Conservation (phyloP, 2,113 vertebrate species). For the Vidua macroura region DNA sequence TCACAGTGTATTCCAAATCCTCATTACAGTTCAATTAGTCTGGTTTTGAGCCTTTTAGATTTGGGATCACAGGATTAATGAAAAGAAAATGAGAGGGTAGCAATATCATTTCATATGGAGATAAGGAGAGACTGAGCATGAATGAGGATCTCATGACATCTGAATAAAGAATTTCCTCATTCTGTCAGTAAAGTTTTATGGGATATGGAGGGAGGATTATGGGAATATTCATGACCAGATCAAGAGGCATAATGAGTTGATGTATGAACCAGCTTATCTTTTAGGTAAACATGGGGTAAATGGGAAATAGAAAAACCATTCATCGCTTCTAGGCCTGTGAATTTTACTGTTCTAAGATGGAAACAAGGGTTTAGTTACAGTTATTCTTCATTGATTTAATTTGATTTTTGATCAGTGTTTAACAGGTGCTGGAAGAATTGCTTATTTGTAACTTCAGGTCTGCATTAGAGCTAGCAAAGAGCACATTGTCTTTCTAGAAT, state of each 20-base stretch:
- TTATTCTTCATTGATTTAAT: conserved; percentile 26
- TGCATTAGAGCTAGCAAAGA: neutral
- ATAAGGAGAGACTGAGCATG: conserved; percentile 80
- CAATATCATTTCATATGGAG: conserved; percentile 87
- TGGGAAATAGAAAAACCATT: conserved; percentile 68
- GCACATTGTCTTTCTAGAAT: neutral
- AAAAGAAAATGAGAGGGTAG: conserved; percentile 74
- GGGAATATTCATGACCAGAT: conserved; percentile 95
- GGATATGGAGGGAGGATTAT: conserved; percentile 87
- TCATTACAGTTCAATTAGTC: conserved; percentile 91
- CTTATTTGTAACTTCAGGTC: neutral
- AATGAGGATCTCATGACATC: conserved; percentile 72
- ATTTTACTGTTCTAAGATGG: conserved; percentile 21
- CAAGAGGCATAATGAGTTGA: conserved; percentile 85
- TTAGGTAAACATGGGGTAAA: conserved; percentile 89
- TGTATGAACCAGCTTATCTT: conserved; percentile 91
- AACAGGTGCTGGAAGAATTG: neutral
- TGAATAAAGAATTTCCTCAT: conserved; percentile 66
- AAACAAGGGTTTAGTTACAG: conserved; percentile 40
- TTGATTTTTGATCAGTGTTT: neutral
- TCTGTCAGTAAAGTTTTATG: conserved; percentile 73
- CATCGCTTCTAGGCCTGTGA: conserved; percentile 12
- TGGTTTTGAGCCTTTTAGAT: conserved; percentile 78
- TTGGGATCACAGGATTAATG: conserved; percentile 77
- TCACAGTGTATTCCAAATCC: conserved; percentile 70